Evolutionary conservation across 2,113 vertebrate species (phyloP), one percentile per base, ranked within the genome.

Genomic region (Elanoides forficatus): DNA sequence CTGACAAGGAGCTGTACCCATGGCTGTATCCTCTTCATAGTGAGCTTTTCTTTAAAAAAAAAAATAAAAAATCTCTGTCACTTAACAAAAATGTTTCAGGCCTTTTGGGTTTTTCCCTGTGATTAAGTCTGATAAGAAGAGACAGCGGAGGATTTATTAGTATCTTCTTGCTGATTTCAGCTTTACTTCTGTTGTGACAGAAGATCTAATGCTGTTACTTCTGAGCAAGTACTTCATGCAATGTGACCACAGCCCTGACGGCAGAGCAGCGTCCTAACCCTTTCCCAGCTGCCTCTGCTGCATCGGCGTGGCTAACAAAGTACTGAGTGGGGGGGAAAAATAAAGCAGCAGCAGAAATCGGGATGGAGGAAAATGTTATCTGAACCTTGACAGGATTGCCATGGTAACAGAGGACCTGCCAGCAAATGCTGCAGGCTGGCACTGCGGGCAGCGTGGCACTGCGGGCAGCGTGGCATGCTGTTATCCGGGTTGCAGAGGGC

Each of bases 351-450:
- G 43, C 23, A 36, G 79, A 80, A 55, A 74, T 7, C 0, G 0
- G 67, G 88, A 30, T 86, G 58, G 59, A 81, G 50, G 85, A 42
- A n/a, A 62, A 80, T 16, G 18, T 50, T 75, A 48, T 62, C 50
- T 94, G 93, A 94, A 95, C 95, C 85, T 59, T 81, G 85, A 55
- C 71, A 88, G 79, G 45, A 83, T 59, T 88, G 88, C 85, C 88
- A 86, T 92, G 81, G 95, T 55, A 94, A 96, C 32, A 0, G 50
- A 76, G 66, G 85, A 81, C 78, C 73, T 78, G 86, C 40, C 58
- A 73, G 62, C 45, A 29, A 43, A 22, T 22, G 74, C 71, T 75
- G 78, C 68, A 26, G 80, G 62, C 75, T 80, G 63, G 78, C 42
- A 38, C 19, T 3, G 60, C 8, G 13, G 80, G 81, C 70, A 50